Percentiles rank a stretch among this genome's conserved stretches.
These are phyloP conservation scores for Zoanthus sansibaricus DNA, from an alignment of 92 coral and sea anemone species.

Conservation along the genomic window DNA sequence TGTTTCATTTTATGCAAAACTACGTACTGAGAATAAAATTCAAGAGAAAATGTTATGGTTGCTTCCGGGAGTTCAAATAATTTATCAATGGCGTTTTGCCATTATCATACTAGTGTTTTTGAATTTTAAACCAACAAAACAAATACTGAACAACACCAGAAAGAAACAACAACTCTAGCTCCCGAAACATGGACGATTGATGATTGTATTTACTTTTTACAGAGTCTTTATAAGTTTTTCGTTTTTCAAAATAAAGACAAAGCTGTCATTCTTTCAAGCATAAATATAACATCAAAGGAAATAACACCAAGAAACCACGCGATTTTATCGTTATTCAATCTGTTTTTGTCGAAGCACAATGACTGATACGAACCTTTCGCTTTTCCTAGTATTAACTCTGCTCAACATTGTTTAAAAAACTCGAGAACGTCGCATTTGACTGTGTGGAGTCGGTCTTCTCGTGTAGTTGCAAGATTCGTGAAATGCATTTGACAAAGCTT, in stretches of 20 bases:
- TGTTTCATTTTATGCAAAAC: constrained; percentile 5
- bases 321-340: not conserved
- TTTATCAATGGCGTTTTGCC: not conserved
- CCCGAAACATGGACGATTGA: not conserved
- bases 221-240: not conserved
- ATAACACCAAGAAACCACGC: not conserved
- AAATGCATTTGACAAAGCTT: constrained; percentile 78
- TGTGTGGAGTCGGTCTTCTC: constrained; percentile 20
- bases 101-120: not conserved
- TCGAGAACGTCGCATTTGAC: constrained; percentile 19
- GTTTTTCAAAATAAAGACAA: not conserved
- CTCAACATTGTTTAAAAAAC: not conserved
- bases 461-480: constrained; percentile 43
- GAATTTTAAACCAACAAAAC: not conserved
- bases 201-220: not conserved
- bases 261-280: not conserved
- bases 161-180: not conserved
- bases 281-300: constrained; percentile 10
- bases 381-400: not conserved
- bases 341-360: not conserved
- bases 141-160: not conserved
- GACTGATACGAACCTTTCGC: constrained; percentile 4
- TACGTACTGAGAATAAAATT: not conserved
- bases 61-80: not conserved
- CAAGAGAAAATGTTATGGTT: not conserved